Base-by-base conservation (phyloP, 2,888 invertebrate species). In the Polydrusus pterygomalis region DNA sequence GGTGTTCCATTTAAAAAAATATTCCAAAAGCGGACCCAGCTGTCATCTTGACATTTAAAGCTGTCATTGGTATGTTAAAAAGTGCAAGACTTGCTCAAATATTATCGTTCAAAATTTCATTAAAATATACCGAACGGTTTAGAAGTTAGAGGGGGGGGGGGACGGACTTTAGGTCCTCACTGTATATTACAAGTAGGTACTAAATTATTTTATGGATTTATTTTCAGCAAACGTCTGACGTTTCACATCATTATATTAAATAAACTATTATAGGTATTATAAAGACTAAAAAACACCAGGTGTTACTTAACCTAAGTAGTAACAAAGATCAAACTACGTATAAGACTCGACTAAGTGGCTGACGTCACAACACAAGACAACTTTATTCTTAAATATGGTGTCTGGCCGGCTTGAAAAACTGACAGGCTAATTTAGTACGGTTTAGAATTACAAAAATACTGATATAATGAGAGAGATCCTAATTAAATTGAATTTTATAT, bases 391-490 rank as follows among this genome's bases (percentile, higher is more conserved):
- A 51, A 51, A 51, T 25, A 18, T 25, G 51, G 7, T 11, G 51
- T 25, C 51, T 51, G 20, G 8, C 34, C 34, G 18, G 18, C 18
- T 11, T 43, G 43, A 47, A 47, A 20, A 8, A 20, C 51, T 51
- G 51, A 51, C 51, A 51, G 51, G 51, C 51, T 51, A 51, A 51
- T 51, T 51, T 51, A 51, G 51, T 13, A 51, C 11, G 51, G 51
- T 47, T 10, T 51, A 51, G 25, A 51, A 51, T 51, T 51, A 51
- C 51, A 51, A 51, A 25, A 20, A 51, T 25, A 25, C 20, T 51
- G 25, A 13, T 51, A 51, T 51, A 51, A 51, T 25, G 51, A 51
- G 51, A 51, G 7, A 49, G 49, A 7, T 49, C 7, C 49, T n/a
- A 47, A 17, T 47, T n/a, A 43, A 43, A 43, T 43, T n/a, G 3